These are phyloP conservation scores for Passer montanus DNA, from an alignment of 2,113 vertebrate species.

Conservation along the genomic window DNA sequence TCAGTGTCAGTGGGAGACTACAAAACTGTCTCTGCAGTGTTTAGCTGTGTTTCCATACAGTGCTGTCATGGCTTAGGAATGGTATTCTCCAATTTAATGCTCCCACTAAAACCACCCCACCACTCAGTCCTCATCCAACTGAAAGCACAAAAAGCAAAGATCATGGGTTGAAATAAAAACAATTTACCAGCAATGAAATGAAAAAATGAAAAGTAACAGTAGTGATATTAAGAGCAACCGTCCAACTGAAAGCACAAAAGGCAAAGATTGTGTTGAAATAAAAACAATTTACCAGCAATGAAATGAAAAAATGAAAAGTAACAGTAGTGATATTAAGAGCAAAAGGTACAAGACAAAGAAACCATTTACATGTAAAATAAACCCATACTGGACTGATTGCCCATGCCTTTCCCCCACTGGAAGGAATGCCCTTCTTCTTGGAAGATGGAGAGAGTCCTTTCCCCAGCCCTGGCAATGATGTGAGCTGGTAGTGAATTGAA, in stretches of 20 bases:
- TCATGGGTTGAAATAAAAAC: neutral
- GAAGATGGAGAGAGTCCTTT: neutral
- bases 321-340: neutral
- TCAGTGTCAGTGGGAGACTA: neutral
- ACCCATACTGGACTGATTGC: accelerated
- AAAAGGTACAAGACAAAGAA: neutral
- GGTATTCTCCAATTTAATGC: neutral
- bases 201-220: neutral
- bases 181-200: neutral
- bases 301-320: neutral
- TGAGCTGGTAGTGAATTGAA: neutral
- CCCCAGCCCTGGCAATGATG: neutral
- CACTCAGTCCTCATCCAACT: accelerated
- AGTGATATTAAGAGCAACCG: neutral
- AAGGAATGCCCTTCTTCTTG: neutral
- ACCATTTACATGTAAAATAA: neutral
- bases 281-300: neutral
- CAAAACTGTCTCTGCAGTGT: neutral
- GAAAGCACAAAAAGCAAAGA: neutral
- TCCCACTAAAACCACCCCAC: neutral
- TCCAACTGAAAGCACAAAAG: neutral
- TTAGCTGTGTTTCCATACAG: neutral
- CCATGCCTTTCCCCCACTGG: neutral
- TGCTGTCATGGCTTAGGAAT: neutral
- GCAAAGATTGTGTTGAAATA: neutral